Evolutionary conservation across 2,888 invertebrate genomes (phyloP).

Genomic region (Siphonodentalium dalli): DNA sequence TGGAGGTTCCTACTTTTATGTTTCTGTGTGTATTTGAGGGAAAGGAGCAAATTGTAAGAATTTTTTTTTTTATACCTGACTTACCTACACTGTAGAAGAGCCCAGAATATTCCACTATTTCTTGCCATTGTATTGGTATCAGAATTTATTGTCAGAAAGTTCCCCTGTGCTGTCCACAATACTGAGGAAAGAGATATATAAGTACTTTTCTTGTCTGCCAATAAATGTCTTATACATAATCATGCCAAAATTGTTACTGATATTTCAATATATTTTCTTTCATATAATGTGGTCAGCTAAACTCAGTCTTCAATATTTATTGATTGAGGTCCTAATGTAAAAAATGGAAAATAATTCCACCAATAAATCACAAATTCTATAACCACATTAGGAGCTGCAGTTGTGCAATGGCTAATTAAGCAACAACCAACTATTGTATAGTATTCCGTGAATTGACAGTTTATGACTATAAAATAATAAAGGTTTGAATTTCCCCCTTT

Average conservation of each 20-base stretch:
- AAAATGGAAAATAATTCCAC: neutral
- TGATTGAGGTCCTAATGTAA: neutral
- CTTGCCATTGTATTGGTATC: constrained; percentile 85
- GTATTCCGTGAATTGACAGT: too few species aligned
- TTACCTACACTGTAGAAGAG: constrained; percentile 89
- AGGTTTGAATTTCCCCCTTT: too few species aligned
- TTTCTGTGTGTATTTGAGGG: too few species aligned
- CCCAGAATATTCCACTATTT: constrained; percentile 97
- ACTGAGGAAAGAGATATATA: constrained; percentile 64
- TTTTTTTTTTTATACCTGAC: neutral
- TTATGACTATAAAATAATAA: too few species aligned
- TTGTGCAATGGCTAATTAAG: too few species aligned
- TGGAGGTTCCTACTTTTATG: too few species aligned
- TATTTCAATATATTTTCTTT: neutral
- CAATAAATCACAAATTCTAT: neutral
- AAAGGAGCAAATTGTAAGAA: too few species aligned
- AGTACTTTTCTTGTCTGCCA: neutral
- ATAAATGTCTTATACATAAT: too few species aligned
- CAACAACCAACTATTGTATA: too few species aligned
- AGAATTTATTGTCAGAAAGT: constrained; percentile 89
- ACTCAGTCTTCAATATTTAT: neutral
- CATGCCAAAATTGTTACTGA: neutral
- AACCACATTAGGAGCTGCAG: too few species aligned
- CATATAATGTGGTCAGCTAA: neutral
- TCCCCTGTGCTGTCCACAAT: constrained; percentile 95